Conservation (phyloP, 2,797 vertebrate genomes). For the Hoplostethus atlanticus region DNA sequence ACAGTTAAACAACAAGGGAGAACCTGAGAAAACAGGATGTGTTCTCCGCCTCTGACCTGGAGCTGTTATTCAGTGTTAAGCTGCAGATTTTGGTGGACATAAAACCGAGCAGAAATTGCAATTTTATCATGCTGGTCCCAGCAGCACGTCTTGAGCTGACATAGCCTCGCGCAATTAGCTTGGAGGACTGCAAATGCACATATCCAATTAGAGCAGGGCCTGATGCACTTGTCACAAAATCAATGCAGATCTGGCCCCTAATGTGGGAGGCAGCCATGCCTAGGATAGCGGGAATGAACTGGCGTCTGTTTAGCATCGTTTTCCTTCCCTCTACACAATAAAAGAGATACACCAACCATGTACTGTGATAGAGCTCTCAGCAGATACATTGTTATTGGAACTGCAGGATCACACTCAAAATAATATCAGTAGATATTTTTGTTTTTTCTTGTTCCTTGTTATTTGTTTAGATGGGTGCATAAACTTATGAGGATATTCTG, state of each 20-base stretch:
- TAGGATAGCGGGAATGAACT: constrained; percentile 46
- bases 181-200: constrained; percentile 58
- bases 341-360: constrained; percentile 22
- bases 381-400: constrained; percentile 30
- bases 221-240: constrained; percentile 76
- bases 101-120: constrained; percentile 8
- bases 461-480: constrained; percentile 13
- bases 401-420: constrained; percentile 36
- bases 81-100: constrained; percentile 5
- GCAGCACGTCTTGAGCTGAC: constrained; percentile 40
- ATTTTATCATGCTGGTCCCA: constrained; percentile 21
- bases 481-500: constrained; percentile 15
- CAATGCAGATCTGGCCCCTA: constrained; percentile 68
- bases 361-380: constrained; percentile 50
- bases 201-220: constrained; percentile 60
- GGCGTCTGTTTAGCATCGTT: constrained; percentile 30
- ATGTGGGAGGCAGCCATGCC: constrained; percentile 36
- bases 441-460: constrained; percentile 29
- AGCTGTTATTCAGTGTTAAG: constrained; percentile 26
- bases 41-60: constrained; percentile 7
- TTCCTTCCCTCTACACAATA: constrained; percentile 14
- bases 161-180: constrained; percentile 56
- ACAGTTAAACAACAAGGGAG: constrained; percentile 8
- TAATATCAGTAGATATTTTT: constrained; percentile 11
- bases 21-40: constrained; percentile 9